phyloP scores from a whole-genome alignment of 2,888 invertebrate genomes.

The Pristionchus japonicus region DNA sequence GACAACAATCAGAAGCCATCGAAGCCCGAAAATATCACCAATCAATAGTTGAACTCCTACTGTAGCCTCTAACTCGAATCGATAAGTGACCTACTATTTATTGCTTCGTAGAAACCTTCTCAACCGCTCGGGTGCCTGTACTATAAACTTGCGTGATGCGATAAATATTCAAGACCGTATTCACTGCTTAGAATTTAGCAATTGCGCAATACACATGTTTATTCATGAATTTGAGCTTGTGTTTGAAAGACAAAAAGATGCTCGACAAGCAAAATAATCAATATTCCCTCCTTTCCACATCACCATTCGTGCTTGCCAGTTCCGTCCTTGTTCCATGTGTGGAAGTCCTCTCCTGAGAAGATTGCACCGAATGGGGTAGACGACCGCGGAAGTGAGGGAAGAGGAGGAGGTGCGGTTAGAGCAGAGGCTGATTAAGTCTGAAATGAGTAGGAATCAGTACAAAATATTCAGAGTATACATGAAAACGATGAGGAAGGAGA shows the following conservation, averaged over 20 bases:
- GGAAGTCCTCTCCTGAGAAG: neutral
- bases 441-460: no score
- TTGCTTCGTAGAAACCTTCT: neutral
- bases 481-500: no score
- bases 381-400: neutral
- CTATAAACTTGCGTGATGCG: neutral
- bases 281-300: no score
- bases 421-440: no score
- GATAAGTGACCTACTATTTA: neutral
- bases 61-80: no score
- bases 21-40: constrained; percentile 11
- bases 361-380: neutral
- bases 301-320: neutral
- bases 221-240: no score
- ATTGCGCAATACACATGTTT: no score
- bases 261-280: no score
- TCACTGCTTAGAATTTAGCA: no score
- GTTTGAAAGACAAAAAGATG: no score
- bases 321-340: neutral
- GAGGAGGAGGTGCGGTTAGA: neutral
- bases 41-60: neutral
- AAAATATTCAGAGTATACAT: no score
- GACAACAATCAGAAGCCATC: neutral
- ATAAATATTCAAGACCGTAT: neutral
- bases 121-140: neutral